A percentile compares a stretch with the other conserved stretches of the same genome.
These are phyloP conservation scores for Carlito syrichta DNA, from an alignment of 2,113 vertebrate genomes.

Conservation along the genomic window DNA sequence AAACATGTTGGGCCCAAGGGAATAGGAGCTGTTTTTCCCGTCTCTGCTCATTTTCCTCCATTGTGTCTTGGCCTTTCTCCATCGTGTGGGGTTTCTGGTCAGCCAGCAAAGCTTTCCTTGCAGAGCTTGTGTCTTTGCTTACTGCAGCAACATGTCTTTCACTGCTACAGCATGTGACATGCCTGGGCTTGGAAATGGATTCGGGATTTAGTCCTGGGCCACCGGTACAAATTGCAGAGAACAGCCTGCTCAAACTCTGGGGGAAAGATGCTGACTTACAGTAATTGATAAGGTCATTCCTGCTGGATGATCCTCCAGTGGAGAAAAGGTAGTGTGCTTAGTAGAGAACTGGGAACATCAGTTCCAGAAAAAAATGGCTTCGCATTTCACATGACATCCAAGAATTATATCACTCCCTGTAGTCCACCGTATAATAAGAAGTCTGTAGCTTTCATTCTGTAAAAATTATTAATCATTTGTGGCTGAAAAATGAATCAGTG, in stretches of 20 bases:
- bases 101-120: neutral
- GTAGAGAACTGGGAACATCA: conserved; percentile 66
- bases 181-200: conserved; percentile 54
- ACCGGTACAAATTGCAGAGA: conserved; percentile 49
- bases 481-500: conserved; percentile 86
- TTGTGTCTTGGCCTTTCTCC: neutral
- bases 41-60: neutral
- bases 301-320: conserved; percentile 60
- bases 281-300: conserved; percentile 74
- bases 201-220: conserved; percentile 48
- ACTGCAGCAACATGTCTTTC: conserved; percentile 39
- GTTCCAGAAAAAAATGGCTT: conserved; percentile 80
- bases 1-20: neutral
- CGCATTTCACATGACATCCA: conserved; percentile 77
- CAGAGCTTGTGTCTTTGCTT: conserved; percentile 28
- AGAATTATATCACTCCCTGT: conserved; percentile 81
- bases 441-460: conserved; percentile 82
- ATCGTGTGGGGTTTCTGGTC: conserved; percentile 13
- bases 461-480: conserved; percentile 85
- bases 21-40: neutral
- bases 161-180: neutral
- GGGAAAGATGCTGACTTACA: conserved; percentile 63
- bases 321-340: conserved; percentile 58
- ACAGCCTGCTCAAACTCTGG: conserved; percentile 53
- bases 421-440: conserved; percentile 78